phyloP scores from a whole-genome alignment of 2,113 vertebrate species.

The Hemiscyllium ocellatum region DNA sequence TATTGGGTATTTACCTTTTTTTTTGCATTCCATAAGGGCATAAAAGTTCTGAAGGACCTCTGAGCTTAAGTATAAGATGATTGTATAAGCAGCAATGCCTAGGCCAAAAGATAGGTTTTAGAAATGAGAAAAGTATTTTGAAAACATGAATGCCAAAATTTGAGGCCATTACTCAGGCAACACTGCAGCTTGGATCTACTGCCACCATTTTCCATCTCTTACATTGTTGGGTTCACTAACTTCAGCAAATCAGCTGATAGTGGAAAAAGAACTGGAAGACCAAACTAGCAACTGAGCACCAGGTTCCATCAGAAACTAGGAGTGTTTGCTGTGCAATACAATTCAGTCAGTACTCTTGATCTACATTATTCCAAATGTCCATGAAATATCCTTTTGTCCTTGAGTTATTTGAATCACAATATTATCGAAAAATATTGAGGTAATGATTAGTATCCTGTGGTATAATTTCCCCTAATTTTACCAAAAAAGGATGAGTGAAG shows the following conservation, averaged over 20 bases:
- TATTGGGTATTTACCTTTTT: background rate
- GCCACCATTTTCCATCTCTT: background rate
- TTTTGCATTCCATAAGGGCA: background rate
- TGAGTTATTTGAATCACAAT: background rate
- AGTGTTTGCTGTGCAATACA: background rate
- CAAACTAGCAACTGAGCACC: background rate
- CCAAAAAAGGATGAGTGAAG: background rate
- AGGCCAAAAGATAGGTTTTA: background rate
- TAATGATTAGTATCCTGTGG: background rate
- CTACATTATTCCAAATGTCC: background rate
- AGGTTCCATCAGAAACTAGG: background rate
- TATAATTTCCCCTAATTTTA: slow-evolving; percentile 6
- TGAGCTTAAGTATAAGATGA: background rate
- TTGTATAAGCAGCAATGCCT: too few relatives aligned
- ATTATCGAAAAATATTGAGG: background rate
- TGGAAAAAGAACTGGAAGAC: background rate
- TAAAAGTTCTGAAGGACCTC: background rate
- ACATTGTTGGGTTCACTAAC: background rate
- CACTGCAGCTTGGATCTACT: background rate
- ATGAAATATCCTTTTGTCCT: background rate
- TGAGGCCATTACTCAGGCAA: background rate
- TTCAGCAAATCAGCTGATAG: too few relatives aligned
- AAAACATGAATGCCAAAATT: background rate
- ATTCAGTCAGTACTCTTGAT: background rate
- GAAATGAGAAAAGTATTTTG: background rate